phyloP scores from a whole-genome alignment of 2,797 vertebrate species.

The Anolis apletophallus region DNA sequence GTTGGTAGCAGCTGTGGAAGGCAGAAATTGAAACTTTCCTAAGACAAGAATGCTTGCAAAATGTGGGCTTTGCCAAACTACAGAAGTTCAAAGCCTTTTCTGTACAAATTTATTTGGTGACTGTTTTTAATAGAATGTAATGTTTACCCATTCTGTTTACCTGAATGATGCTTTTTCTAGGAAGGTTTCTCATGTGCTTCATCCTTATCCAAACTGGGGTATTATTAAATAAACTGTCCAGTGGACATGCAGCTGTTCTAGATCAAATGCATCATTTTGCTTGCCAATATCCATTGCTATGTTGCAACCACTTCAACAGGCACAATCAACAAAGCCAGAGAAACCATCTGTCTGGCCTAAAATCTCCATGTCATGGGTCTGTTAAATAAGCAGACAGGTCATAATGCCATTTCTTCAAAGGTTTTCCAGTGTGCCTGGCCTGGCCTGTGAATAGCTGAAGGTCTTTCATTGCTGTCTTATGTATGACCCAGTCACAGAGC shows the following conservation, averaged over 20 bases:
- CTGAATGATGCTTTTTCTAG: neutral
- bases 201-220: neutral
- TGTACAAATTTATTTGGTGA: neutral
- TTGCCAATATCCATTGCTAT: neutral
- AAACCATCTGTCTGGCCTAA: conserved; percentile 27
- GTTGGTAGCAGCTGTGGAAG: neutral
- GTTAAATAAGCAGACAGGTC: conserved; percentile 18
- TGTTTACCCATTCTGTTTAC: neutral
- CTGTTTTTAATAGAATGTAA: neutral
- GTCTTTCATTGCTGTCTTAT: neutral
- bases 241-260: neutral
- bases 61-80: neutral
- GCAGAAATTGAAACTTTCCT: neutral
- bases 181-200: conserved; percentile 37
- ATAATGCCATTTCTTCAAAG: conserved; percentile 4
- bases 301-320: conserved; percentile 17
- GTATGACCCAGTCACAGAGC: neutral
- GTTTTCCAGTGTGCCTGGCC: neutral
- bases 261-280: conserved; percentile 25
- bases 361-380: conserved; percentile 13
- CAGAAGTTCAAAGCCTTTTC: neutral
- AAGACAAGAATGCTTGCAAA: neutral
- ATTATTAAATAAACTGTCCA: neutral
- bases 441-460: neutral
- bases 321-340: neutral